Conservation (phyloP, 2,797 vertebrate genomes). For the Anguilla marmorata region DNA sequence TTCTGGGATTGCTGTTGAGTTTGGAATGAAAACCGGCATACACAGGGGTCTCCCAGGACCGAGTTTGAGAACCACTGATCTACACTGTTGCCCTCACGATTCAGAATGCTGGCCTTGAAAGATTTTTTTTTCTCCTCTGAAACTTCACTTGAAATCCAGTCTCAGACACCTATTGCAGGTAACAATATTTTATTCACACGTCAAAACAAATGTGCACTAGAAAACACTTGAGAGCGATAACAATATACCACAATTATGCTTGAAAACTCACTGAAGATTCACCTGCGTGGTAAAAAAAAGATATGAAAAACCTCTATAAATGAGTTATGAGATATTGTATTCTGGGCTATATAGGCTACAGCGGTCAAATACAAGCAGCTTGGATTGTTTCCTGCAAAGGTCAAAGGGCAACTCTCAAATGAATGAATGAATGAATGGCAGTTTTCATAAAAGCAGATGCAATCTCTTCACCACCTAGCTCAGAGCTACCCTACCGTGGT, state of each 20-base stretch:
- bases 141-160: not conserved
- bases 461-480: too few species aligned
- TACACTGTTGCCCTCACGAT: not conserved
- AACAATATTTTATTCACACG: not conserved
- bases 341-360: not conserved
- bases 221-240: not conserved
- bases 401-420: not conserved
- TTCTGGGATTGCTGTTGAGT: too few species aligned
- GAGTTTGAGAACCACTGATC: too few species aligned
- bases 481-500: too few species aligned
- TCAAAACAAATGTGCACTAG: not conserved
- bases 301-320: not conserved
- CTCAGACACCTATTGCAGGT: not conserved
- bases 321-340: not conserved
- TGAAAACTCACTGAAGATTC: not conserved
- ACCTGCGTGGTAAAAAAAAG: not conserved
- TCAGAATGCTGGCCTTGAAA: too few species aligned
- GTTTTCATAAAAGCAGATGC: not conserved
- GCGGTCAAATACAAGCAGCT: not conserved
- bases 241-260: not conserved
- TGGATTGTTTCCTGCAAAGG: not conserved
- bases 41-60: too few species aligned
- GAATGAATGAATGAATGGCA: not conserved
- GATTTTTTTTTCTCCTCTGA: too few species aligned
- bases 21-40: too few species aligned